phyloP scores from a whole-genome alignment of 1,140 invertebrate genomes.

The Cephus cinctus region DNA sequence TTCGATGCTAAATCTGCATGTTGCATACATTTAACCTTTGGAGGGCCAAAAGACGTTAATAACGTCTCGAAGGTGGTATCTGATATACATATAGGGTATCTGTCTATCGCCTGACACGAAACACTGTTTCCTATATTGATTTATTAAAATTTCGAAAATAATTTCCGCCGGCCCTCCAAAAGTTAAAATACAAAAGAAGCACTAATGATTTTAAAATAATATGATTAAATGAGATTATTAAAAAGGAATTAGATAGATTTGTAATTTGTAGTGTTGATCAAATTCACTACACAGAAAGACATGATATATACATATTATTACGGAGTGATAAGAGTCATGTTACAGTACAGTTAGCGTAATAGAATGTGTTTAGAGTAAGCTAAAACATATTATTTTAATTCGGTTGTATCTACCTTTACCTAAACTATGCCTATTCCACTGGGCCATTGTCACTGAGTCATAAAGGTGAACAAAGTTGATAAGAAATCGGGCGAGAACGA shows the following conservation, averaged over 20 bases:
- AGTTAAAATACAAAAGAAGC: too few species aligned
- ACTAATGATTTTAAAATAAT: neutral
- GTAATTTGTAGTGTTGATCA: slow-evolving; percentile 7
- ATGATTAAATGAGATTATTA: neutral
- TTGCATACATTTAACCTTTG: too few species aligned
- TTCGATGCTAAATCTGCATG: too few species aligned
- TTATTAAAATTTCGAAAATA: too few species aligned
- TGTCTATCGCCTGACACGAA: too few species aligned
- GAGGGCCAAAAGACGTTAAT: too few species aligned
- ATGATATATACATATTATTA: slow-evolving; percentile 43
- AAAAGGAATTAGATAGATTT: neutral
- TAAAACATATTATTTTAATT: slow-evolving; percentile 44
- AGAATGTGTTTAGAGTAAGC: slow-evolving; percentile 43
- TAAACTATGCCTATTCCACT: slow-evolving; percentile 2
- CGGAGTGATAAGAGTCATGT: slow-evolving; percentile 46
- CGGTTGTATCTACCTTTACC: slow-evolving; percentile 14
- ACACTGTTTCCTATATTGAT: too few species aligned
- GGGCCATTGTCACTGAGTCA: slow-evolving; percentile 18
- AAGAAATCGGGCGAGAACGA: slow-evolving; percentile 22
- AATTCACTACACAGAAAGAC: slow-evolving; percentile 47
- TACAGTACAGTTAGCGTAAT: slow-evolving; percentile 44
- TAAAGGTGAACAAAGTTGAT: slow-evolving; percentile 26
- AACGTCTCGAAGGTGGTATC: too few species aligned
- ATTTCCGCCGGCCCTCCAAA: too few species aligned
- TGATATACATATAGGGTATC: too few species aligned